These are phyloP conservation scores for Drosophila subpulchrella DNA, from an alignment of 1,140 invertebrate genomes.

Conservation along the genomic window DNA sequence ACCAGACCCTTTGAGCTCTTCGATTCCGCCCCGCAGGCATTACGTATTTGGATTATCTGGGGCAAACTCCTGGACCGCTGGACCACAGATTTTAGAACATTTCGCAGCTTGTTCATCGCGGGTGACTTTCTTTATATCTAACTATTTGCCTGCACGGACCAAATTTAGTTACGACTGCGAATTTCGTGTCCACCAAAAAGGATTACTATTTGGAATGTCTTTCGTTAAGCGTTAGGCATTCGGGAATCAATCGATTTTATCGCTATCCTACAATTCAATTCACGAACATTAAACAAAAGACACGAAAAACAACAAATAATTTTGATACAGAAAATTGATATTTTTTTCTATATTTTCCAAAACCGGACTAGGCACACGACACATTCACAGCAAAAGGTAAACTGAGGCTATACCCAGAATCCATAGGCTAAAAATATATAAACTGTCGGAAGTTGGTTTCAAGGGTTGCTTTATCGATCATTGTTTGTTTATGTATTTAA, in stretches of 20 bases:
- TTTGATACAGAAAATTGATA: conserved; percentile 11
- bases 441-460: background rate
- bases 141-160: background rate
- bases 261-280: background rate
- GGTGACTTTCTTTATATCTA: background rate
- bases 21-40: conserved; percentile 18
- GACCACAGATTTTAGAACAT: background rate
- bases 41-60: conserved; percentile 15
- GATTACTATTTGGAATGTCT: background rate
- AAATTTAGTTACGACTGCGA: conserved; percentile 18
- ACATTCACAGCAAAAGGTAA: background rate
- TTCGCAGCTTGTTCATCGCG: conserved; percentile 26
- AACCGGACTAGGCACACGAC: conserved; percentile 20
- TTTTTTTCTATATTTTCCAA: conserved; percentile 20
- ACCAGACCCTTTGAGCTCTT: conserved; percentile 61
- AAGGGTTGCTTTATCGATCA: background rate
- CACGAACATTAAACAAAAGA: conserved; percentile 11
- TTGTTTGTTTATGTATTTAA: background rate
- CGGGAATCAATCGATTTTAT: background rate
- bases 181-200: conserved; percentile 10
- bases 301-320: conserved; percentile 13
- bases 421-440: background rate
- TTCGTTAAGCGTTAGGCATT: background rate
- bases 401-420: background rate
- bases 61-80: background rate